Base-by-base conservation (phyloP, 2,797 vertebrate species). In the Dipus sagitta region DNA sequence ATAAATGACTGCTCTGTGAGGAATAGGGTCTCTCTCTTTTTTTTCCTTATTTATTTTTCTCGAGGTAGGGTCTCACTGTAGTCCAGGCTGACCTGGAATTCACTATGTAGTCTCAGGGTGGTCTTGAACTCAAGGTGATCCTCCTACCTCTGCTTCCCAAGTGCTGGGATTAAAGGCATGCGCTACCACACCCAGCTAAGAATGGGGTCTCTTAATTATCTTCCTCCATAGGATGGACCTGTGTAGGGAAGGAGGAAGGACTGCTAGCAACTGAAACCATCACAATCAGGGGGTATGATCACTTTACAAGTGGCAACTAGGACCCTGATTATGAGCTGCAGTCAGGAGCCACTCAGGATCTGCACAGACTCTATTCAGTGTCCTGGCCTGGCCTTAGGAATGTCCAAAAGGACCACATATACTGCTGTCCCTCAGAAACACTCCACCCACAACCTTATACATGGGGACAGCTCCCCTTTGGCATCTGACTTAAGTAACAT, bases 301-400 rank as follows among this genome's bases (percentile, higher is more conserved):
- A 93, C 96, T 97, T 96, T 97, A 97, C 90, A 0, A 72, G 14
- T 58, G 54, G 54, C 88, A 97, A 97, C 97, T 97, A 97, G 96
- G 97, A 96, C 93, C 77, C 96, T 96, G 95, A 97, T 97, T 98
- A 97, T 4, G 0, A 95, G 80, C 90, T 97, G 96, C 91, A 95
- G 96, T 97, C 96, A 96, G 97, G 97, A 96, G 96, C 92, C 95
- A 94, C 81, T 91, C 89, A 90, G 95, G 94, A 96, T 97, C 97
- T 94, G 95, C 97, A 97, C 97, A 96, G 94, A 97, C 97, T 97
- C 91, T 86, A 95, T 95, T 97, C 96, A 95, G 6, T 96, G 94
- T 89, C 67, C 42, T 80, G 58, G 74, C 92, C 10, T 79, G 95
- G 96, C 88, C 81, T 74, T 96, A 52, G 30, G 95, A 90, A 87